Percentiles rank a stretch among this genome's conserved stretches.
These are phyloP conservation scores for Neosalanx taihuensis DNA, from an alignment of 2,797 vertebrate genomes.

Conservation along the genomic window DNA sequence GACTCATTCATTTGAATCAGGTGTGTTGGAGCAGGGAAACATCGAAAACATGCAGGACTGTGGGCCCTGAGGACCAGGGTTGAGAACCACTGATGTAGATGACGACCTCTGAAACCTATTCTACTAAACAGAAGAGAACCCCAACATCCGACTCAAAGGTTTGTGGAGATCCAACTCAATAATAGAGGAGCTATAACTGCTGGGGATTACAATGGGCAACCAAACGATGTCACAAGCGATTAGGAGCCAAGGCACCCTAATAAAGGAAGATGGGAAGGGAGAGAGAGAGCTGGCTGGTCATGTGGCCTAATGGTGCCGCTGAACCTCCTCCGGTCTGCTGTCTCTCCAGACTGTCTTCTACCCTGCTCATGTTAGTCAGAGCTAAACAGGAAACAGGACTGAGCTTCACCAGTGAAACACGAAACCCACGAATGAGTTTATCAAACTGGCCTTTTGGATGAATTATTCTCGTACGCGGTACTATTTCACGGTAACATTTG, in stretches of 20 bases:
- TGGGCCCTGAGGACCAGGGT: no score
- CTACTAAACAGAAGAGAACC: no score
- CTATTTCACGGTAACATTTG: background rate
- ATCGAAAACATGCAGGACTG: no score
- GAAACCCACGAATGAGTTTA: background rate
- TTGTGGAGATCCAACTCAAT: no score
- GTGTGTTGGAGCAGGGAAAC: no score
- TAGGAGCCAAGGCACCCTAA: conserved; percentile 42
- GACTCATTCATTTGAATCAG: no score
- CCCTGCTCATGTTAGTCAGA: conserved; percentile 16
- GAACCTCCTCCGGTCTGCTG: conserved; percentile 14
- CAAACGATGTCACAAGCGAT: conserved; percentile 51
- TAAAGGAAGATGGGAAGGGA: conserved; percentile 17
- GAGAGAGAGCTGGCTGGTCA: conserved; percentile 21
- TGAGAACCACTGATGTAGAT: no score
- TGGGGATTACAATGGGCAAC: conserved; percentile 45
- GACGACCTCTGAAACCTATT: no score
- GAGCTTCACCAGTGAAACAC: conserved; percentile 10
- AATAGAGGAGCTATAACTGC: conserved; percentile 35
- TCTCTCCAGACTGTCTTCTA: background rate
- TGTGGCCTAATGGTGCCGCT: conserved; percentile 40
- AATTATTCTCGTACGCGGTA: background rate
- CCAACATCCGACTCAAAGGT: no score
- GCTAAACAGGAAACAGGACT: conserved; percentile 5
- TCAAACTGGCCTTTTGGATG: conserved; percentile 24